Conservation (phyloP, 2,888 invertebrate species). For the Zhuqinia jingwanae region DNA sequence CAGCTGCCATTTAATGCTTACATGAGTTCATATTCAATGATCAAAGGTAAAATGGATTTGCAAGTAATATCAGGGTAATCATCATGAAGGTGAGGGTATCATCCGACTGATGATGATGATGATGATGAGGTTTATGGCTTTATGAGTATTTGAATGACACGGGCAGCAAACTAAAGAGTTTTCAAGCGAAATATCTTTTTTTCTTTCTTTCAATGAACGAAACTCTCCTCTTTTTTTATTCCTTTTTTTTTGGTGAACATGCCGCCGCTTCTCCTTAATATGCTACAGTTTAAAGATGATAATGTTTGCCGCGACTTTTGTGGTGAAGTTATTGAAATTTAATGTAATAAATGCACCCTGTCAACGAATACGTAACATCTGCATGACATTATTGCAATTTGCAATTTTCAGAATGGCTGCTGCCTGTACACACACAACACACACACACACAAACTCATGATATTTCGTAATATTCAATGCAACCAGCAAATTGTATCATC, state of each 20-base stretch:
- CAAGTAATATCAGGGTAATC: not conserved
- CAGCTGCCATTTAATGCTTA: slow-evolving; percentile 16
- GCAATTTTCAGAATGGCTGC: too few relatives aligned
- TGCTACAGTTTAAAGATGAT: too few relatives aligned
- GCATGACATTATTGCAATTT: not conserved
- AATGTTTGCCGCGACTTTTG: not conserved
- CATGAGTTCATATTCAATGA: slow-evolving; percentile 28
- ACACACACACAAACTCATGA: not conserved
- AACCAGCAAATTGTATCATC: not conserved
- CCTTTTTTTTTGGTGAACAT: too few relatives aligned
- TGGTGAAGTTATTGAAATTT: slow-evolving; percentile 30
- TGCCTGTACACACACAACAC: not conserved
- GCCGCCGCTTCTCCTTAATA: too few relatives aligned
- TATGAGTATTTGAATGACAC: too few relatives aligned
- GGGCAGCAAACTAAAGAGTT: slow-evolving; percentile 20
- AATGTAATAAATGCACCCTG: not conserved
- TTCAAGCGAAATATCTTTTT: too few relatives aligned
- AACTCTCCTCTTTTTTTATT: too few relatives aligned
- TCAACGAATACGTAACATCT: not conserved
- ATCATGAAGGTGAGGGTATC: not conserved
- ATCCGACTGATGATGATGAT: slow-evolving; percentile 4
- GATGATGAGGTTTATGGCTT: too few relatives aligned
- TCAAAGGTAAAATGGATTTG: slow-evolving; percentile 9
- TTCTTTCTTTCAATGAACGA: too few relatives aligned
- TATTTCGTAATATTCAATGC: too few relatives aligned